Base-by-base conservation (phyloP, 2,888 invertebrate species). In the Abrostola triplasia region DNA sequence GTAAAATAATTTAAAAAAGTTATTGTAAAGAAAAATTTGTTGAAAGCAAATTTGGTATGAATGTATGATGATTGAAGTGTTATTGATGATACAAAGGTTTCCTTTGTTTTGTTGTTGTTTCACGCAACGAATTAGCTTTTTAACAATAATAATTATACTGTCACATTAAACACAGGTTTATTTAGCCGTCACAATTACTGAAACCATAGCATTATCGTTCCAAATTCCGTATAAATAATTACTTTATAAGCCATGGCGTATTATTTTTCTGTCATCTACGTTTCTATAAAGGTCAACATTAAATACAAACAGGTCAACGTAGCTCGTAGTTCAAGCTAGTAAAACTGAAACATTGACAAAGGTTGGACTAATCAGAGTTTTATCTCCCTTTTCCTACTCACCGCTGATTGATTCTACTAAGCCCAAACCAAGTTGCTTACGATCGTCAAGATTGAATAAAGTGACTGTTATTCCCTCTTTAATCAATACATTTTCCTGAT, bases 321-420 rank as follows among this genome's bases (percentile, higher is more conserved):
- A 24, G 1, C 9, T 36, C 10, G 5, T 51, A 50, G 47, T 4
- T 49, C 44, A 41, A 6, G 8, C 41, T 35, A 48, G 35, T 52
- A 56, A 36, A 10, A n/a, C 41, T 35, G 49, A 58, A 57, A 36
- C 42, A 38, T 8, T 59, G 54, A 13, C 49, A 37, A 67, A 64
- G 57, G 61, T 42, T 70, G 47, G 49, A 12, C 44, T 70, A 60
- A 65, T 74, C 62, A 60, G 54, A 55, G 52, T 60, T 71, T 36
- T 24, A 50, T 61, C 59, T 54, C 35, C 36, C 36, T 63, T 65
- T 67, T 67, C 48, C 38, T 38, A 48, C 10, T 54, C 49, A 42
- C 41, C 53, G 42, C 63, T 72, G 68, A 72, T 72, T 67, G 64
- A 72, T 63, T 76, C 49, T 37, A 56, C 48, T 38, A 57, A 6